These are phyloP conservation scores for Mastacembelus armatus DNA, from an alignment of 2,797 vertebrate genomes.

Conservation along the genomic window DNA sequence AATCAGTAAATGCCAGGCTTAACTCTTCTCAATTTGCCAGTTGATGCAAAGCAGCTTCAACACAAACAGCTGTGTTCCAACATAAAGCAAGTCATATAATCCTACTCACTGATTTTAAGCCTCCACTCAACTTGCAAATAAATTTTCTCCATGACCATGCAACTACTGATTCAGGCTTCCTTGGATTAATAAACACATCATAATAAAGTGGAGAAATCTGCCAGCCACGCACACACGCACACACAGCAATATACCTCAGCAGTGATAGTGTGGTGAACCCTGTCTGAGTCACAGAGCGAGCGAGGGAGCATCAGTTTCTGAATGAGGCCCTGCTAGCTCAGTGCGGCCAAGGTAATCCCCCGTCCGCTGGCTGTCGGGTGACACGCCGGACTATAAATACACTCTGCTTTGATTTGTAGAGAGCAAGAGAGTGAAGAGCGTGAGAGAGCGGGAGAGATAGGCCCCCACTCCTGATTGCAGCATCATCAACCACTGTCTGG, in stretches of 20 bases:
- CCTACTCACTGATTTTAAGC: conserved; percentile 10
- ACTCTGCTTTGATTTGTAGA: conserved; percentile 71
- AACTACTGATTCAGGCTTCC: not conserved
- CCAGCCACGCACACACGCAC: conserved; percentile 23
- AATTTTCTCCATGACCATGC: not conserved
- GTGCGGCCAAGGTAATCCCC: conserved; percentile 82
- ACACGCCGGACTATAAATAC: conserved; percentile 84
- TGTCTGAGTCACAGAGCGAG: conserved; percentile 75
- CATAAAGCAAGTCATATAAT: not conserved
- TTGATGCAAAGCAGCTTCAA: conserved; percentile 8
- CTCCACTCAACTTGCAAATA: conserved; percentile 3
- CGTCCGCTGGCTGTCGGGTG: conserved; percentile 73
- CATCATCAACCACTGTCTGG: conserved; percentile 77
- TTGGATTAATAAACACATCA: conserved; percentile 10
- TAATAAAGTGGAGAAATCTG: conserved; percentile 14
- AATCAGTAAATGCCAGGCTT: not conserved
- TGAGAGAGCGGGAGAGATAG: conserved; percentile 37
- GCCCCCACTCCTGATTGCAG: conserved; percentile 57
- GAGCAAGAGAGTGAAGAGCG: conserved; percentile 22
- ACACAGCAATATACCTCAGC: conserved; percentile 54
- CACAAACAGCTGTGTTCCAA: conserved; percentile 1
- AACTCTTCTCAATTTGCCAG: no score
- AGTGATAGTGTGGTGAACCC: conserved; percentile 49
- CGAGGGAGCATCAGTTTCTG: conserved; percentile 62
- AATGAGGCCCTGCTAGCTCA: conserved; percentile 77